These are phyloP conservation scores for Cecropterus lyciades DNA, from an alignment of 1,140 invertebrate species.

Conservation along the genomic window DNA sequence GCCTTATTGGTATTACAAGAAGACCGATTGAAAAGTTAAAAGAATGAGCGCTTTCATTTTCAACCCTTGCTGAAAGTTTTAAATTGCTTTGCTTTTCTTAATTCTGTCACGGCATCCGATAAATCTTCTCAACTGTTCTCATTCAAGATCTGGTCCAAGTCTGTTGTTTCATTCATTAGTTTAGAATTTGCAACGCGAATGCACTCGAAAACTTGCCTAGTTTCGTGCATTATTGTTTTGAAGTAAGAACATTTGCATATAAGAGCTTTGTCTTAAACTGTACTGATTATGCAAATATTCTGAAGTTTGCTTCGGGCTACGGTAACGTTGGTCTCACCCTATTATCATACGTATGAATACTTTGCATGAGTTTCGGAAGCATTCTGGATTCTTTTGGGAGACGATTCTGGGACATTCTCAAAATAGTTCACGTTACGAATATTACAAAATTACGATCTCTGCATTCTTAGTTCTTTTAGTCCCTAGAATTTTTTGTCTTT, in stretches of 20 bases:
- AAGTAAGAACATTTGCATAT: conserved; percentile 32
- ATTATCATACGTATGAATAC: conserved; percentile 7
- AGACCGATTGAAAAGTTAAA: too few species aligned
- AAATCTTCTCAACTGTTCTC: conserved; percentile 19
- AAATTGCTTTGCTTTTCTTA: too few species aligned
- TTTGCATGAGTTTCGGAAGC: too few species aligned
- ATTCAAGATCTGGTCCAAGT: conserved; percentile 1
- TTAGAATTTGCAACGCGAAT: conserved; percentile 19
- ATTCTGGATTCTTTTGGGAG: too few species aligned
- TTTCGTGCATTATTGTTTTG: conserved; percentile 33
- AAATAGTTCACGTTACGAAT: too few species aligned
- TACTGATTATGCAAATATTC: conserved; percentile 29
- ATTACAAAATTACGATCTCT: too few species aligned
- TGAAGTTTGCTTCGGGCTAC: conserved; percentile 10
- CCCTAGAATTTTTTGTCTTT: too few species aligned
- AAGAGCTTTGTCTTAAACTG: conserved; percentile 33
- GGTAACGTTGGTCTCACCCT: conserved; percentile 6
- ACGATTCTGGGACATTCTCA: too few species aligned
- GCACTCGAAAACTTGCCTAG: conserved; percentile 24
- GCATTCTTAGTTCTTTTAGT: too few species aligned
- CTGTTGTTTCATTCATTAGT: conserved; percentile 27
- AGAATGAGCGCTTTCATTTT: too few species aligned
- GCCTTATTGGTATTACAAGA: too few species aligned
- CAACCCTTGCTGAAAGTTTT: too few species aligned
- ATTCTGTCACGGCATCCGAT: neutral